Evolutionary conservation across 2,797 vertebrate genomes (phyloP), one percentile per base, ranked within the genome.

Genomic region (Gouania willdenowi): DNA sequence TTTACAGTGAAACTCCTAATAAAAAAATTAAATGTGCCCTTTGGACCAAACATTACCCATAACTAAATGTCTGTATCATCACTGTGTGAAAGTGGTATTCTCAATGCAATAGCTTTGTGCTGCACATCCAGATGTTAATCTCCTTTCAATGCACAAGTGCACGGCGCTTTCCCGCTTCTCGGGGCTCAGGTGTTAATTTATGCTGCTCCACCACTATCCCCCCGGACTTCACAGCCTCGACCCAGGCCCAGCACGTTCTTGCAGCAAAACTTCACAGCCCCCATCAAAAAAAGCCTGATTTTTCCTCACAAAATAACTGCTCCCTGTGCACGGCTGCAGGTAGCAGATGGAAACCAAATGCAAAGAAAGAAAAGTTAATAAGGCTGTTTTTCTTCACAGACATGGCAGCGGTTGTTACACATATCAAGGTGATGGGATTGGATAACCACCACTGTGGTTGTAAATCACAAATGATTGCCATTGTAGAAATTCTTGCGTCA

Each of bases 181-280:
- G 13, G 48, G 59, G 63, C 81, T 69, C 77, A 83, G 82, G 76
- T 88, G 82, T 74, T 86, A 74, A 83, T 86, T 82, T 81, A 79
- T 86, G 68, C 83, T 37, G 32, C 67, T 53, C 57, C 75, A 62
- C 64, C 59, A 66, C 60, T 79, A 75, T 71, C 66, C 69, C 53
- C 50, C 75, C 48, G 20, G 52, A 77, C 56, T 72, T 48, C 60
- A 44, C 68, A 54, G 34, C 50, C 53, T 72, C n/a, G 69, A 79
- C 76, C 77, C 51, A 16, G 6, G 54, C 52, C 26, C 49, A 46
- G 41, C 66, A 16, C 19, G 21, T 46, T 65, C 73, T 62, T 10
- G 13, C 39, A 26, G 38, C 50, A n/a, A n/a, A n/a, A n/a, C n/a
- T n/a, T n/a, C 13, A 22, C 41, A 35, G 26, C 38, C 56, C 49